phyloP scores from a whole-genome alignment of 1,140 invertebrate genomes.

The Drosophila ercepeae region DNA sequence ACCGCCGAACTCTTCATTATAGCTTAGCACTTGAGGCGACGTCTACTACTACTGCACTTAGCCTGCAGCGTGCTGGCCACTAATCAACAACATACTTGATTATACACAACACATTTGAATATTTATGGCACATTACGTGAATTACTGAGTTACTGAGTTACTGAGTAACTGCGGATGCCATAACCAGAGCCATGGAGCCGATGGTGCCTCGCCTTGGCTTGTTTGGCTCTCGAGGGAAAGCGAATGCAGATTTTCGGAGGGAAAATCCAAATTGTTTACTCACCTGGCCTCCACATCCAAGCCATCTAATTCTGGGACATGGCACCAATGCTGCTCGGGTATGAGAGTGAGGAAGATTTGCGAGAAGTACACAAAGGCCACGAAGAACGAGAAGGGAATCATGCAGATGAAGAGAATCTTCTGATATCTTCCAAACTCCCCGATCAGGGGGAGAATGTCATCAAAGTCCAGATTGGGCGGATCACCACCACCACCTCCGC shows the following conservation, averaged over 20 bases:
- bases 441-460: slow-evolving; percentile 92
- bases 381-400: slow-evolving; percentile 93
- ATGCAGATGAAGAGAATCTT: slow-evolving; percentile 92
- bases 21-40: slow-evolving; percentile 34
- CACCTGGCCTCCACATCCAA: slow-evolving; percentile 88
- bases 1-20: slow-evolving; percentile 36
- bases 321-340: slow-evolving; percentile 92
- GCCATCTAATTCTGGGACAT: slow-evolving; percentile 87
- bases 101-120: slow-evolving; percentile 43
- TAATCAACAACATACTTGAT: slow-evolving; percentile 18
- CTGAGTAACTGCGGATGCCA: slow-evolving; percentile 20
- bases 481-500: background rate
- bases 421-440: slow-evolving; percentile 95
- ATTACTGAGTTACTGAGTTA: slow-evolving; percentile 13
- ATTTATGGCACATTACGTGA: slow-evolving; percentile 49
- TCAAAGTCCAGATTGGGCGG: slow-evolving; percentile 89
- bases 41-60: slow-evolving; percentile 22
- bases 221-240: slow-evolving; percentile 29
- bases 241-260: slow-evolving; percentile 10
- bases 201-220: slow-evolving; percentile 25
- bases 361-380: slow-evolving; percentile 93
- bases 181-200: slow-evolving; percentile 10
- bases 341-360: slow-evolving; percentile 93
- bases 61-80: slow-evolving; percentile 7
- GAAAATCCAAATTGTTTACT: slow-evolving; percentile 59